phyloP scores from a whole-genome alignment of 2,797 vertebrate species.

The Dermochelys coriacea region DNA sequence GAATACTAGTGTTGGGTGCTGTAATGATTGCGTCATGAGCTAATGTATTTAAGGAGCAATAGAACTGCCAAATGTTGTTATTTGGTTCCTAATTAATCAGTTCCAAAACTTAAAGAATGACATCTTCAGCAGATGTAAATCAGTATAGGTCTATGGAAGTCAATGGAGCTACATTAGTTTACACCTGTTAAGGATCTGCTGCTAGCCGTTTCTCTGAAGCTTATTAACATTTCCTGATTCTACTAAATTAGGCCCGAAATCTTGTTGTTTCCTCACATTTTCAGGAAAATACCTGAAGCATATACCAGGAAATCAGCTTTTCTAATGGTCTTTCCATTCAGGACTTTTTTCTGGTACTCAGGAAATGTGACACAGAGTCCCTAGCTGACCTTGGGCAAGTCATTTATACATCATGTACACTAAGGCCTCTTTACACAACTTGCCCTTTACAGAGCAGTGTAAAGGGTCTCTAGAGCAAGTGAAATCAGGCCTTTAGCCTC shows the following conservation, averaged over 20 bases:
- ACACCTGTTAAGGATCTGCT: background rate
- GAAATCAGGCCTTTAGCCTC: background rate
- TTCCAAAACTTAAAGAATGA: conserved; percentile 39
- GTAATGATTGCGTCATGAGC: conserved; percentile 47
- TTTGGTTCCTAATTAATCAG: conserved; percentile 65
- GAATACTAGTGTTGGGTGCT: conserved; percentile 54
- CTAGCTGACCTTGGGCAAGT: background rate
- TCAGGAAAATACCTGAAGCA: background rate
- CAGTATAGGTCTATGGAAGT: conserved; percentile 58
- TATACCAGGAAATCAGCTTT: background rate
- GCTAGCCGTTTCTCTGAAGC: conserved; percentile 22
- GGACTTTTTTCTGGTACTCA: conserved; percentile 1
- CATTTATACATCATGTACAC: background rate
- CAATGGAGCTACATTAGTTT: background rate
- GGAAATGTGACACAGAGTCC: background rate
- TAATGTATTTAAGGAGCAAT: conserved; percentile 45
- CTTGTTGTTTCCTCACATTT: background rate
- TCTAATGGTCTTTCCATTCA: rapidly evolving
- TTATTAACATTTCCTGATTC: background rate
- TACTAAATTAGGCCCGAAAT: background rate
- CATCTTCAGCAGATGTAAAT: conserved; percentile 18
- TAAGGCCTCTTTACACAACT: rapidly evolving
- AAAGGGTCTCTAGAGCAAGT: background rate
- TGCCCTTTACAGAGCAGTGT: background rate
- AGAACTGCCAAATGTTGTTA: conserved; percentile 43